Evolutionary conservation across 2,113 vertebrate genomes (phyloP).

Genomic region (Ictalurus furcatus): DNA sequence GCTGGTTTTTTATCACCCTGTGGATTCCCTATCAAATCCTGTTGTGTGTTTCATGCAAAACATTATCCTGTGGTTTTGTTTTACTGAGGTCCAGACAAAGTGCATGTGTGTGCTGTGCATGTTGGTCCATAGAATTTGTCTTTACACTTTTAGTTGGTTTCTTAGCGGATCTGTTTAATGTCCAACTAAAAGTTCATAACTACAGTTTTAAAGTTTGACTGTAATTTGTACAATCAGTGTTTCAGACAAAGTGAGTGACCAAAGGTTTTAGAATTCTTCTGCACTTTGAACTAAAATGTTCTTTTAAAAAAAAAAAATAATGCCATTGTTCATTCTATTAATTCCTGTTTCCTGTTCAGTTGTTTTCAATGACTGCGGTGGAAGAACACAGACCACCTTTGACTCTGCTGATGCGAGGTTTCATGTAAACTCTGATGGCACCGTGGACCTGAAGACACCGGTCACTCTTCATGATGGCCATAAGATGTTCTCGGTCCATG

Average conservation of each 20-base stretch:
- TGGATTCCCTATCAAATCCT: neutral
- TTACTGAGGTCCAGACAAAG: neutral
- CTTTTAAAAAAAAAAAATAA: too few relatives aligned
- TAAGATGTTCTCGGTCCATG: slow-evolving; percentile 55
- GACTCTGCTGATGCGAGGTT: slow-evolving; percentile 53
- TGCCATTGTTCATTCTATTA: too few relatives aligned
- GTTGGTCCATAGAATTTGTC: neutral
- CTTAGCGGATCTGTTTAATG: neutral
- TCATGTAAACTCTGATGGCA: slow-evolving; percentile 58
- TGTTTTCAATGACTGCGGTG: slow-evolving; percentile 62
- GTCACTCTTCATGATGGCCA: slow-evolving; percentile 58
- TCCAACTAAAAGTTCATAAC: fast-evolving
- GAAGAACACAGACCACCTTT: slow-evolving; percentile 45
- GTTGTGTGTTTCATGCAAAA: neutral
- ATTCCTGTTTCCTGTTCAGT: slow-evolving; percentile 56
- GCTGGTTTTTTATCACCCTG: neutral
- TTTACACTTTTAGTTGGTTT: neutral
- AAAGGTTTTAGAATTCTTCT: neutral
- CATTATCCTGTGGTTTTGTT: neutral
- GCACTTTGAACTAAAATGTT: neutral
- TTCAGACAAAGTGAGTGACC: neutral
- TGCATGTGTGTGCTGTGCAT: neutral
- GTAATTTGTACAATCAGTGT: neutral
- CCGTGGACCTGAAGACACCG: slow-evolving; percentile 54
- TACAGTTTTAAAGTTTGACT: neutral